Conservation (phyloP, 2,888 invertebrate genomes). For the Hypselothyrea guttata region DNA sequence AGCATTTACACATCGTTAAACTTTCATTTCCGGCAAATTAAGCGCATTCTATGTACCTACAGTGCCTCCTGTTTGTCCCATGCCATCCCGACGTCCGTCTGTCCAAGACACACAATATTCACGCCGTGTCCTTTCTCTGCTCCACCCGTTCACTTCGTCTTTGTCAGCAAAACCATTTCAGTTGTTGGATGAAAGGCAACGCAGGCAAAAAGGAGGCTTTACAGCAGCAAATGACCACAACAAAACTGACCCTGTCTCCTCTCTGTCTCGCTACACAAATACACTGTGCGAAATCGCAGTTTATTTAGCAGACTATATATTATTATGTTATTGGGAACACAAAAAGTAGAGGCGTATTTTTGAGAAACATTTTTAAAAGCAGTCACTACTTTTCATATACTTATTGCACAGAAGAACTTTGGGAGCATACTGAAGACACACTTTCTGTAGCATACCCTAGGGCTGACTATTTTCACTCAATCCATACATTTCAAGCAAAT, state of each 20-base stretch:
- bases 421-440: too few relatives aligned
- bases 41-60: slow-evolving; percentile 69
- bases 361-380: too few relatives aligned
- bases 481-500: too few relatives aligned
- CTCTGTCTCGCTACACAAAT: too few relatives aligned
- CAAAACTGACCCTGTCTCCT: too few relatives aligned
- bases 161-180: slow-evolving; percentile 62
- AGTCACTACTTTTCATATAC: too few relatives aligned
- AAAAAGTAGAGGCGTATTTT: too few relatives aligned
- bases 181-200: background rate
- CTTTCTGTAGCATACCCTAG: too few relatives aligned
- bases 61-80: slow-evolving; percentile 9
- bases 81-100: slow-evolving; percentile 1
- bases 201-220: background rate
- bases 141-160: slow-evolving; percentile 46
- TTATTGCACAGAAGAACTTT: too few relatives aligned
- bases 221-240: slow-evolving; percentile 59
- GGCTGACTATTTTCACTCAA: too few relatives aligned
- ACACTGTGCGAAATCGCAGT: slow-evolving; percentile 4
- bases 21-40: slow-evolving; percentile 77
- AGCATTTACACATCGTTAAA: slow-evolving; percentile 78
- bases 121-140: slow-evolving; percentile 19
- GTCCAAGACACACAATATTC: slow-evolving; percentile 20
- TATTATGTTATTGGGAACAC: too few relatives aligned
- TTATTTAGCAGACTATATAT: too few relatives aligned